phyloP scores from a whole-genome alignment of 2,888 invertebrate species.

The Dioctria linearis region DNA sequence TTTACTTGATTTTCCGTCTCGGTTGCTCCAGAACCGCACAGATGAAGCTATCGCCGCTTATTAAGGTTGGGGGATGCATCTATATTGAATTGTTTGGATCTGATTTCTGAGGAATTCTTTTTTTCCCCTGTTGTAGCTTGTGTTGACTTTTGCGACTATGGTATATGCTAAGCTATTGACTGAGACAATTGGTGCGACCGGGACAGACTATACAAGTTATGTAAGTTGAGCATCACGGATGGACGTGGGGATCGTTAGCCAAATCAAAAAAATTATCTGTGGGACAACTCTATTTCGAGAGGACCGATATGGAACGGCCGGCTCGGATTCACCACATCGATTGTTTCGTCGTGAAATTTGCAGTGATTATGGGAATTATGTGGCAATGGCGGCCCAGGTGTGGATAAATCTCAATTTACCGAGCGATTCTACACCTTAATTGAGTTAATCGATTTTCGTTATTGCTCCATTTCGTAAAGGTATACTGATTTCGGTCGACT shows the following conservation, averaged over 20 bases:
- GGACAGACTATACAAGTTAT: neutral
- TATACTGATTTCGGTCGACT: slow-evolving; percentile 15
- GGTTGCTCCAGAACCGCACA: neutral
- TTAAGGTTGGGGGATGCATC: slow-evolving; percentile 25
- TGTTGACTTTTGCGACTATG: slow-evolving; percentile 20
- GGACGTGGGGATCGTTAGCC: slow-evolving; percentile 55
- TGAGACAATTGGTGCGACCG: slow-evolving; percentile 3
- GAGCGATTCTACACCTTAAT: slow-evolving; percentile 26
- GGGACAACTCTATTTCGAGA: slow-evolving; percentile 51
- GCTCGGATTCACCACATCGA: slow-evolving; percentile 35
- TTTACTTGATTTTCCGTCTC: slow-evolving; percentile 42
- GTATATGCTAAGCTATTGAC: slow-evolving; percentile 19
- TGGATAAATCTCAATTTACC: slow-evolving; percentile 44
- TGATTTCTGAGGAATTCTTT: slow-evolving; percentile 45
- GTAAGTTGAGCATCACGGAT: slow-evolving; percentile 25
- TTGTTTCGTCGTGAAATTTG: slow-evolving; percentile 41
- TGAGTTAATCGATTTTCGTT: slow-evolving; percentile 39
- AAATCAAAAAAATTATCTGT: slow-evolving; percentile 53
- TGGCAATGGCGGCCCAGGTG: slow-evolving; percentile 40
- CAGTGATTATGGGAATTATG: slow-evolving; percentile 47
- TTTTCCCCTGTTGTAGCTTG: slow-evolving; percentile 11
- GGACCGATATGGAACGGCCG: slow-evolving; percentile 21
- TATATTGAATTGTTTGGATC: slow-evolving; percentile 48
- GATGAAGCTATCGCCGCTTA: slow-evolving; percentile 49
- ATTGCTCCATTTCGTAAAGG: slow-evolving; percentile 18